Base-by-base conservation (phyloP, 2,888 invertebrate genomes). In the Caenorhabditis plicata region DNA sequence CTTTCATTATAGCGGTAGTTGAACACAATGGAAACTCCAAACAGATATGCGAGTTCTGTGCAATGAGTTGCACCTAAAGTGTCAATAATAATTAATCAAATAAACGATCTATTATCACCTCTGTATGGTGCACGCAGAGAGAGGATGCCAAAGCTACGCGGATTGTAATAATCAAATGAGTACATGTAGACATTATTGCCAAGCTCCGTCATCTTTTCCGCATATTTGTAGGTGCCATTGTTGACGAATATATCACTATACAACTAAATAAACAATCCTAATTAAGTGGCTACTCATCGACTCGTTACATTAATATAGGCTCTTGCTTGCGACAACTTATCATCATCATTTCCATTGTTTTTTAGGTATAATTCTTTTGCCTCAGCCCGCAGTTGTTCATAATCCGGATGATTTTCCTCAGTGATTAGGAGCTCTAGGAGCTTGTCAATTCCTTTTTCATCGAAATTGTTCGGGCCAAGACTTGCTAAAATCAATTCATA, bases 31-130 rank as follows among this genome's bases (percentile, higher is more conserved):
- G 75, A 73, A 1, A 70, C 65, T 5, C 75, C 77, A 42, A 78
- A 78, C 17, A 77, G 38, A 43, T 74, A 78, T 8, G 71, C 64
- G 3, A 78, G 57, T 53, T 78, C 78, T 7, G 68, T 73, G 47
- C 78, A 70, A 47, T 78, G 65, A 2, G 65, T 68, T 35, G 68
- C 68, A n/a, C 60, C 68, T 67, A 43, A 39, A 62, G 48, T 13
- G 11, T n/a, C 17, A 36, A 25, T 13, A 9, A 27, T 13, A 38
- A 22, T 17, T 19, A 26, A 39, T 48, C n/a, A n/a, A n/a, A n/a
- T n/a, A n/a, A n/a, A n/a, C n/a, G n/a, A 9, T 39, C 7, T 1
- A 39, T 19, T n/a, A 3, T n/a, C 39, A 72, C 70, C 70, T 63
- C 61, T 57, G 50, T 75, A 77, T 13, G 77, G 76, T 42, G 72